Percentiles rank a stretch among this genome's conserved stretches.
These are phyloP conservation scores for Limnothrissa miodon DNA, from an alignment of 2,113 vertebrate species.

Conservation along the genomic window DNA sequence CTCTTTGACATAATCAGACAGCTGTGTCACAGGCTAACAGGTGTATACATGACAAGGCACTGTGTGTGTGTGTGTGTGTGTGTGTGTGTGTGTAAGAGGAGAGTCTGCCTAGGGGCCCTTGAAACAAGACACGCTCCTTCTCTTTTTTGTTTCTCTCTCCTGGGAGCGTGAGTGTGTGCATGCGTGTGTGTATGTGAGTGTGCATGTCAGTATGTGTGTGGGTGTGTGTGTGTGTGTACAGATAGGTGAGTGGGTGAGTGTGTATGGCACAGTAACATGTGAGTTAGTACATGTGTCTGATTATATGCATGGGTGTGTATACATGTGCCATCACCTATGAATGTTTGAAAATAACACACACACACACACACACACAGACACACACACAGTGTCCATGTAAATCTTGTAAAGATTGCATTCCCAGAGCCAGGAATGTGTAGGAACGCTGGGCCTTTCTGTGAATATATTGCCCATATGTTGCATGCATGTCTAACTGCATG, in stretches of 20 bases:
- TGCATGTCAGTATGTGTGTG: neutral
- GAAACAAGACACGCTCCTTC: slow-evolving; percentile 36
- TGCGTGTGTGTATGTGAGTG: neutral
- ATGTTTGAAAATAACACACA: neutral
- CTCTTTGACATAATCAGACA: slow-evolving; percentile 48
- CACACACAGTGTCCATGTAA: neutral
- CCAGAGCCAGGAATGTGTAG: neutral
- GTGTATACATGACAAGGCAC: too few relatives aligned
- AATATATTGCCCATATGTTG: too few relatives aligned
- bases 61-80: neutral
- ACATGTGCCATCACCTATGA: neutral
- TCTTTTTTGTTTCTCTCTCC: neutral
- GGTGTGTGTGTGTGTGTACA: neutral
- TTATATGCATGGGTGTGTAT: neutral
- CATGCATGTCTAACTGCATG: too few relatives aligned
- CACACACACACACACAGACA: neutral
- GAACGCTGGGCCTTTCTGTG: too few relatives aligned
- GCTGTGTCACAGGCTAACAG: slow-evolving; percentile 39
- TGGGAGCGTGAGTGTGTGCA: neutral
- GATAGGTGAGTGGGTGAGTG: neutral
- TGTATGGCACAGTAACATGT: neutral
- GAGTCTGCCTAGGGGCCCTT: slow-evolving; percentile 43
- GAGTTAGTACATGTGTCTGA: neutral
- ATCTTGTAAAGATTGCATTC: too few relatives aligned
- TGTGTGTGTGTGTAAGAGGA: slow-evolving; percentile 29